Conservation (phyloP, 2,888 invertebrate species). For the Pristionchus arcanus region DNA sequence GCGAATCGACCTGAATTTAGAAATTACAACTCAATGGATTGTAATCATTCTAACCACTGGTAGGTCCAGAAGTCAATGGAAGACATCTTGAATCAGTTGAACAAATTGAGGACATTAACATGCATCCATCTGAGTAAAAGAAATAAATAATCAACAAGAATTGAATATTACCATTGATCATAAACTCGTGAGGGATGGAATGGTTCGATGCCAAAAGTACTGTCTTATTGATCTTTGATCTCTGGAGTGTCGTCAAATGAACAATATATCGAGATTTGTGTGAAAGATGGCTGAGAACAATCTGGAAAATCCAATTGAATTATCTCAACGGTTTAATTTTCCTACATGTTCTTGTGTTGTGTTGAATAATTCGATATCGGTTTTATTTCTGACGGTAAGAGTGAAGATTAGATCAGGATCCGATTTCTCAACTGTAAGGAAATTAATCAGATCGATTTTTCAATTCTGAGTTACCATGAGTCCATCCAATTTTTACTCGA, state of each 20-base stretch:
- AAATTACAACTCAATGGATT: too few relatives aligned
- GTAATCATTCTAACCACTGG: constrained; percentile 16
- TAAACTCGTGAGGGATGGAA: constrained; percentile 12
- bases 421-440: neutral
- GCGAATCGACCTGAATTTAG: constrained; percentile 58
- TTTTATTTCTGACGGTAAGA: constrained; percentile 58
- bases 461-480: neutral
- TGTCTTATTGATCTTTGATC: constrained; percentile 38
- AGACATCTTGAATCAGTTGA: constrained; percentile 65
- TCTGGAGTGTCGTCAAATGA: constrained; percentile 57
- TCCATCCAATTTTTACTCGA: constrained; percentile 38
- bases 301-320: constrained; percentile 58
- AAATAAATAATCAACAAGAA: neutral
- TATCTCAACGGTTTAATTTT: neutral
- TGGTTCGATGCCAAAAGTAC: constrained; percentile 10
- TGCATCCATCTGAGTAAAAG: constrained; percentile 70
- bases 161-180: constrained; percentile 29
- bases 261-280: constrained; percentile 66
- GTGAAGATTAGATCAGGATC: constrained; percentile 58
- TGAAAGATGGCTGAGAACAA: constrained; percentile 62
- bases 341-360: constrained; percentile 55
- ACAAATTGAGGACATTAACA: constrained; percentile 74
- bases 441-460: neutral
- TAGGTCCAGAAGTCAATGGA: constrained; percentile 55
- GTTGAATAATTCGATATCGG: constrained; percentile 59